Evolutionary conservation across 2,888 invertebrate species (phyloP), one percentile per base, ranked within the genome.

Genomic region (Sinohyriopsis cumingii): DNA sequence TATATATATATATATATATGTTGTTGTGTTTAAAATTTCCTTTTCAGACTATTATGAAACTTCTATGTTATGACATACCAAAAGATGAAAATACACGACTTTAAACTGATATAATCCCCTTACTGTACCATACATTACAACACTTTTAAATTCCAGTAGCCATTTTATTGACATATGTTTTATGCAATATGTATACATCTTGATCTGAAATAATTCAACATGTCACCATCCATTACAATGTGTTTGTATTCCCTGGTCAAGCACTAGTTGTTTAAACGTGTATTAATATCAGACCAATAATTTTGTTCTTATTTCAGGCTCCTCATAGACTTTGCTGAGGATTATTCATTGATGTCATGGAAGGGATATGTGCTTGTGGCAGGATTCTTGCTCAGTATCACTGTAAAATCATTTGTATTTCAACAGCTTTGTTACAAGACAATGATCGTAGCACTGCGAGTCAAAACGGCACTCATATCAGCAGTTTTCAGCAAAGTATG

Each of bases 351-450:
- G n/a, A 92, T 93, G 0, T 86, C 92, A 82, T 98, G 97, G 97
- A 95, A 95, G 89, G 97, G 98, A 54, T 94, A 95, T 83, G 87
- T 96, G 18, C 96, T 95, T 90, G 63, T 68, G n/a, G 64, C 28
- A 5, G 63, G 68, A 53, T 74, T 77, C 59, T 92, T 98, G 67
- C 93, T 98, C 77, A 68, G 67, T 53, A 83, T 93, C 1, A 93
- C 94, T 62, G 95, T 96, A 0, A 92, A 97, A 90, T 96, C 97
- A 0, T 89, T 97, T 81, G 91, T 96, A 56, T 91, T 96, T 45
- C 94, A 96, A 1, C 96, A 96, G 87, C 96, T 97, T 90, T 97
- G 96, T 90, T 95, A 96, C 85, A 92, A 94, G 73, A 88, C 90
- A 77, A 89, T 95, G 89, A 92, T 95, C 64, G 94, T 96, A 20